Evolutionary conservation across 1,140 invertebrate genomes (phyloP).

Genomic region (Acromyrmex heyeri): DNA sequence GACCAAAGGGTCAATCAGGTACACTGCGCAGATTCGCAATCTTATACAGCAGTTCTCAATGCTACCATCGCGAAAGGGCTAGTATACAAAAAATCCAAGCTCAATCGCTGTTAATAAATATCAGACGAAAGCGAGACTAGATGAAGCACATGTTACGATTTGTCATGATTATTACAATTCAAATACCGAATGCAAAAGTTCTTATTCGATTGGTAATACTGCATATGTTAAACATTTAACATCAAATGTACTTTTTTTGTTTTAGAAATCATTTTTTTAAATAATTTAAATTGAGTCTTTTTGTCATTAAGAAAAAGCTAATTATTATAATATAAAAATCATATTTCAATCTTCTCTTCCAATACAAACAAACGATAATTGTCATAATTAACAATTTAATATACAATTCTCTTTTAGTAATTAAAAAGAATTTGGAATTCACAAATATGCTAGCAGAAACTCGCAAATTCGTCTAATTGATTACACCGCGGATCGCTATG

Average conservation of each 20-base stretch:
- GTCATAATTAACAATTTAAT: constrained; percentile 7
- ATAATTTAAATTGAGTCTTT: neutral
- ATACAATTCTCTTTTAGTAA: neutral
- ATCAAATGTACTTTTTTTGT: neutral
- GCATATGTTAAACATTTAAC: neutral
- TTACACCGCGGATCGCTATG: neutral
- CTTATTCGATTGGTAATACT: constrained; percentile 34
- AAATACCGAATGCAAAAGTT: neutral
- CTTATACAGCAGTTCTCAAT: too few species aligned
- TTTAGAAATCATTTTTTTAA: neutral
- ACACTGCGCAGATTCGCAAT: too few species aligned
- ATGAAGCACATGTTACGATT: constrained; percentile 54
- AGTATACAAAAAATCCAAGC: constrained; percentile 7
- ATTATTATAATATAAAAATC: neutral
- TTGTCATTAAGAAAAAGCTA: neutral
- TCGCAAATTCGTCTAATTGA: neutral
- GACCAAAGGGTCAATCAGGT: too few species aligned
- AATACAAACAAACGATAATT: neutral
- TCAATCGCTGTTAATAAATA: neutral
- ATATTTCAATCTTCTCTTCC: constrained; percentile 10
- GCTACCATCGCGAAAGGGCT: too few species aligned
- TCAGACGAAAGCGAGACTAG: constrained; percentile 22
- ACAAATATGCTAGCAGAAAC: neutral
- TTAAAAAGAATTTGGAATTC: constrained; percentile 24
- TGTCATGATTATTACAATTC: constrained; percentile 9